A percentile compares a stretch with the other conserved stretches of the same genome.
These are phyloP conservation scores for Promerops cafer DNA, from an alignment of 2,113 vertebrate genomes.

Conservation along the genomic window DNA sequence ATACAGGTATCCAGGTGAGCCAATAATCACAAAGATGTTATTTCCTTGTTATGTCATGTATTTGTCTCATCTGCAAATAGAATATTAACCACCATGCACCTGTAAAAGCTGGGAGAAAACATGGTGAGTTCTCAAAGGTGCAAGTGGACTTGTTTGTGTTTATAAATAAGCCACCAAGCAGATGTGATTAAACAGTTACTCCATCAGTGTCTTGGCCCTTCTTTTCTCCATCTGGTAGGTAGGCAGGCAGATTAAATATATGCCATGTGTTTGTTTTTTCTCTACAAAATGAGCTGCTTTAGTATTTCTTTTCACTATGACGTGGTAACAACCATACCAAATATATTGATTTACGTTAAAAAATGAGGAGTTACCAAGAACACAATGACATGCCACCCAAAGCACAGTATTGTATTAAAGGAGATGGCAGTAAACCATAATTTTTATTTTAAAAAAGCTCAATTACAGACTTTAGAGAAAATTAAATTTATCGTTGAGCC, in stretches of 20 bases:
- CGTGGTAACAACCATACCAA: neutral
- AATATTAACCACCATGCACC: neutral
- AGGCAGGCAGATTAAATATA: constrained; percentile 8
- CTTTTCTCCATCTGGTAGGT: constrained; percentile 29
- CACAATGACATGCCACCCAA: neutral
- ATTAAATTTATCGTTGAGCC: constrained; percentile 20
- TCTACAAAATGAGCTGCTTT: neutral
- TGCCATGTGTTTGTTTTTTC: constrained; percentile 20
- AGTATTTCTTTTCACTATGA: neutral
- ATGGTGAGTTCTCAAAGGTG: neutral
- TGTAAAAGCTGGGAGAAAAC: neutral
- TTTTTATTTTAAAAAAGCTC: neutral
- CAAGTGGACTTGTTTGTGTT: neutral
- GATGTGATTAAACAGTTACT: constrained; percentile 33
- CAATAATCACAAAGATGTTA: neutral
- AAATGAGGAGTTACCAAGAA: neutral
- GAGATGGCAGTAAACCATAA: neutral
- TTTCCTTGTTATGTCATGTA: neutral
- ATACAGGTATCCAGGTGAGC: neutral
- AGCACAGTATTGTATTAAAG: neutral
- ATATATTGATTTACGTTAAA: neutral
- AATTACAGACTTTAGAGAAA: constrained; percentile 28
- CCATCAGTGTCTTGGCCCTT: neutral
- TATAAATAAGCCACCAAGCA: neutral
- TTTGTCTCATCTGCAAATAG: neutral